These are phyloP conservation scores for Actenoides lindsayi DNA, from an alignment of 2,113 vertebrate species.

Conservation along the genomic window DNA sequence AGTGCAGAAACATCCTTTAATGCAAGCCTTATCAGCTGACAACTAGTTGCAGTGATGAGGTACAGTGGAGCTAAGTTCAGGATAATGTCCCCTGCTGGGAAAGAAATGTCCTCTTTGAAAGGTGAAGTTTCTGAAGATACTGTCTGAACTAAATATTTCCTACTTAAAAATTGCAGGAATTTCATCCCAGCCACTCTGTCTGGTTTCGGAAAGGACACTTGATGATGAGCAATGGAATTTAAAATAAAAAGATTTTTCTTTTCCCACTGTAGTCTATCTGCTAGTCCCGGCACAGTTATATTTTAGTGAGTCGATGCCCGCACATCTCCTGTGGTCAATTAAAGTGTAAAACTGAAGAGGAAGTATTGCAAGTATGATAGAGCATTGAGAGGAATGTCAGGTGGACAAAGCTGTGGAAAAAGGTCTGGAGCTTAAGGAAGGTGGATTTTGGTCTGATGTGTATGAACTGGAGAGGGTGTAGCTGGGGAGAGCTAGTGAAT, in stretches of 20 bases:
- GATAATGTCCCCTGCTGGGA: neutral
- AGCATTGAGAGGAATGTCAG: neutral
- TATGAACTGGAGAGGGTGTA: neutral
- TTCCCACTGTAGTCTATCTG: neutral
- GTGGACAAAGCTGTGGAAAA: neutral
- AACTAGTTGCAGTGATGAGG: neutral
- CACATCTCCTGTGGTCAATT: constrained; percentile 39
- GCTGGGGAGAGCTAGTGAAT: neutral
- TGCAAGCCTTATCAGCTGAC: neutral
- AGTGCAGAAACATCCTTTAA: neutral
- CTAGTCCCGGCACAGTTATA: neutral
- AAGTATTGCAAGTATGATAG: neutral
- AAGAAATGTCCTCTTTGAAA: constrained; percentile 6
- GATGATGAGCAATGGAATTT: neutral
- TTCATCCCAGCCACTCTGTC: neutral
- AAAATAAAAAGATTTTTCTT: neutral
- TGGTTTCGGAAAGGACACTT: neutral
- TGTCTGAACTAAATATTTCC: constrained; percentile 25
- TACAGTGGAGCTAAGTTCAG: neutral
- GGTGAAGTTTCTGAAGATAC: constrained; percentile 1
- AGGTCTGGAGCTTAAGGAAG: neutral
- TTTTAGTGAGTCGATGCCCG: neutral
- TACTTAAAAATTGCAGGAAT: neutral
- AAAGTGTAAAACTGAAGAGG: neutral
- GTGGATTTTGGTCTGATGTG: neutral